Evolutionary conservation across 1,140 invertebrate genomes (phyloP).

Genomic region (Drosophila neocordata): DNA sequence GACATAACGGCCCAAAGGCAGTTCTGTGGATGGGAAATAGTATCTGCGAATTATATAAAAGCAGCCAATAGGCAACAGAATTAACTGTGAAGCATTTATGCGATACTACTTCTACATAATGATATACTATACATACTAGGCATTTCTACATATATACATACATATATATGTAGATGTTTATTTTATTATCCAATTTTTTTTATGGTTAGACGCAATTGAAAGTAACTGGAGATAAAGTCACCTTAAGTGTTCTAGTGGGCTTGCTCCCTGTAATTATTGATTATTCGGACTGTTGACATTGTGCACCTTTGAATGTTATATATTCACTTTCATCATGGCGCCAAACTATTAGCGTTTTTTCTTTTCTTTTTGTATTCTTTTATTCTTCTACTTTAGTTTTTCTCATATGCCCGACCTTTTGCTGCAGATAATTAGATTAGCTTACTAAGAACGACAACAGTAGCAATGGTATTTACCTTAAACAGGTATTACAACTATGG

Average conservation of each 20-base stretch:
- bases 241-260: neutral
- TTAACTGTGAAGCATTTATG: conserved; percentile 32
- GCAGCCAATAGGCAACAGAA: conserved; percentile 22
- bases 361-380: neutral
- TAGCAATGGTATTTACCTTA: conserved; percentile 11
- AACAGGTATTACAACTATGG: conserved; percentile 19
- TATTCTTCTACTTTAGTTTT: conserved; percentile 15
- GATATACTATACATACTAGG: neutral
- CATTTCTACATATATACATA: neutral
- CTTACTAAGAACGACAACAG: conserved; percentile 12
- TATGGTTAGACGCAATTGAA: neutral
- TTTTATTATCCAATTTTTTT: neutral
- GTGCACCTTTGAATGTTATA: conserved; percentile 65
- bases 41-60: conserved; percentile 41
- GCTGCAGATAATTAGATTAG: conserved; percentile 71
- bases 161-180: neutral
- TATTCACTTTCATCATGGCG: conserved; percentile 43
- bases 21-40: conserved; percentile 13
- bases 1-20: conserved; percentile 2
- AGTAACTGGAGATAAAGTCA: neutral
- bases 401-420: conserved; percentile 59
- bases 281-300: conserved; percentile 63
- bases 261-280: conserved; percentile 39
- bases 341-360: conserved; percentile 43
- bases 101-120: neutral